Evolutionary conservation across 2,113 vertebrate genomes (phyloP), one percentile per base, ranked within the genome.

Genomic region (Cricetomys ansorgei): DNA sequence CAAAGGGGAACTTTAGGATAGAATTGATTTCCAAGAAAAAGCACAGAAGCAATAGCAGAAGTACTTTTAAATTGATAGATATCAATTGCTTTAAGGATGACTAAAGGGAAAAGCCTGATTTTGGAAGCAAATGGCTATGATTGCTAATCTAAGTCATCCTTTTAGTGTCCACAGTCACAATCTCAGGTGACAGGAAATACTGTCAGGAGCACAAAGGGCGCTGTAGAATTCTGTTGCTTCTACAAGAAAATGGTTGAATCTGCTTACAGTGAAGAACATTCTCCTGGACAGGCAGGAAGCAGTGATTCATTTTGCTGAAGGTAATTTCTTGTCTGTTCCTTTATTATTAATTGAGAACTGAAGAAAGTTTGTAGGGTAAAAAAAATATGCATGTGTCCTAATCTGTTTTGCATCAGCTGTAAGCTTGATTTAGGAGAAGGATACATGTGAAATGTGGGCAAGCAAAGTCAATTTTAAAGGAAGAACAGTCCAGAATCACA

Each of bases 1-100:
- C 34, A 90, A 80, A 67, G 43, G 50, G 34, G 9, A 75, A 53
- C 45, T 86, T 95, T 48, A 43, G 40, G 40, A 73, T 57, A 92
- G 76, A 95, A 91, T 86, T 62, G 9, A 79, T 79, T 97, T 96
- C 90, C 69, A 92, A 91, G 92, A 92, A 96, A 90, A 79, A 62
- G 21, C 29, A 92, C 79, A 95, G 79, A 95, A 73, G 48, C 31
- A 95, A 95, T 37, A 80, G 40, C 23, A 92, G 48, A 91, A 76
- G 48, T 83, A 37, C 48, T 95, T 90, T 96, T 88, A 87, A 95
- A 83, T 7, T 45, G 25, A 59, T 69, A 64, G 84, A 73, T n/a
- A 37, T 92, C 94, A 94, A 88, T 84, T 92, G 27, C 23, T 88
- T 94, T 69, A 93, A 94, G 29, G 43, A 92, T 75, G 59, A 88